Evolutionary conservation across 2,113 vertebrate species (phyloP), one percentile per base, ranked within the genome.

Genomic region (Urocitellus parryii): DNA sequence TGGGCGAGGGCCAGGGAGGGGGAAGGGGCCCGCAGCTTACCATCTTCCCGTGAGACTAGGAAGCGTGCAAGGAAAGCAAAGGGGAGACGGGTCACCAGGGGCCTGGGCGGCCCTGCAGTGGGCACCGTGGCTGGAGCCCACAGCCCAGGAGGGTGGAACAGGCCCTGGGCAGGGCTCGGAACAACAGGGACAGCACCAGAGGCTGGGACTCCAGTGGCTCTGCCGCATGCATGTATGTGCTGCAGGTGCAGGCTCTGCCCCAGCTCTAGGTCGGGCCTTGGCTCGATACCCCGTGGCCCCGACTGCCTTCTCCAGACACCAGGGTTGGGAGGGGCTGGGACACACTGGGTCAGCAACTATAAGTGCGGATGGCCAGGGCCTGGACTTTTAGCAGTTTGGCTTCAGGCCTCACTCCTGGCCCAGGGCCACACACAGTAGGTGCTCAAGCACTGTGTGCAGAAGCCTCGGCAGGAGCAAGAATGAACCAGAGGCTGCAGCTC

Each of bases 21-120:
- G 25, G n/a, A 0, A 0, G 7, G 0, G 18, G 8, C 90, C 90
- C 86, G 98, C 95, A 82, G 99, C 99, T 99, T 99, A 99, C 99
- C 99, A 99, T 99, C 98, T 99, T 99, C 98, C 99, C 99, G 73
- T 99, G 99, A 58, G 99, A 99, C 99, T 99, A 98, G 99, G 97
- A 98, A 98, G 99, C 99, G 98, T 99, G 98, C 96, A 96, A 98
- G 98, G 98, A 98, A 98, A 98, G 87, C 27, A 96, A 78, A 81
- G 92, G 39, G 95, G 96, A 97, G 22, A 97, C 0, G 0, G 82
- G 51, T 95, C 39, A 91, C 89, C 95, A 93, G 34, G 89, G 91
- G 67, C 87, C 72, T 18, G 6, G 93, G 67, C 39, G 29, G 42
- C 53, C 68, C 65, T 1, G 25, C 0, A 67, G 0, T 7, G 12